Base-by-base conservation (phyloP, 30 jellyfish, hydroid and myxozoan species). In the Cassiopea xamachana region DNA sequence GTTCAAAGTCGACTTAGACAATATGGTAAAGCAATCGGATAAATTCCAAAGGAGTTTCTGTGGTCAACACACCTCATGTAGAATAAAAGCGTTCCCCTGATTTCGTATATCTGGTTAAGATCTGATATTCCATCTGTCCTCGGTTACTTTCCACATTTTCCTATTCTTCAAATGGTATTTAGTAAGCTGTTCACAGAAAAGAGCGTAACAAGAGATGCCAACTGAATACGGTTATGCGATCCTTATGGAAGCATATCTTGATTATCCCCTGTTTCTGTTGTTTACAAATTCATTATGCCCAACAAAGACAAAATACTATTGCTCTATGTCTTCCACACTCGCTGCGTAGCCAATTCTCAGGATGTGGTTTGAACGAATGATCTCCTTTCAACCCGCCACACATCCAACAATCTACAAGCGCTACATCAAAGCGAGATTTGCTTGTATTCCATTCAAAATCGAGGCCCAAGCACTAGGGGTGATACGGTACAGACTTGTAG, bases 301-400 rank as follows among this genome's bases (percentile, higher is more conserved):
- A 71, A 71, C 55, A 71, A 71, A 1, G 80, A 39, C 16, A 71
- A 43, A 71, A 19, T 71, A 71, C 80, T 71, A 18, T 7, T 16
- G 58, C 80, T 12, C 27, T 71, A 17, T 19, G 50, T 71, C 51
- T 17, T 71, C 2, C 2, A 16, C 80, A 15, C 15, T 71, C 47
- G 50, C 80, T 71, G 58, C 51, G 80, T 71, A 14, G 50, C 50
- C 16, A 71, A 3, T 18, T 19, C 80, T 71, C 80, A 71, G 80
- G 80, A 71, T 71, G 80, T 71, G 80, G 80, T 71, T 71, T 71
- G 10, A 6, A 16, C 4, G 74, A 17, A 27, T 27, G 74, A 64
- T 64, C 74, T 7, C 74, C 43, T 64, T 64, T 9, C 74, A 64
- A 9, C 15, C 8, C 8, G 74, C 74, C 74, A 64, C 74, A 64